Base-by-base conservation (phyloP, 2,113 vertebrate species). In the Elaphurus davidianus region DNA sequence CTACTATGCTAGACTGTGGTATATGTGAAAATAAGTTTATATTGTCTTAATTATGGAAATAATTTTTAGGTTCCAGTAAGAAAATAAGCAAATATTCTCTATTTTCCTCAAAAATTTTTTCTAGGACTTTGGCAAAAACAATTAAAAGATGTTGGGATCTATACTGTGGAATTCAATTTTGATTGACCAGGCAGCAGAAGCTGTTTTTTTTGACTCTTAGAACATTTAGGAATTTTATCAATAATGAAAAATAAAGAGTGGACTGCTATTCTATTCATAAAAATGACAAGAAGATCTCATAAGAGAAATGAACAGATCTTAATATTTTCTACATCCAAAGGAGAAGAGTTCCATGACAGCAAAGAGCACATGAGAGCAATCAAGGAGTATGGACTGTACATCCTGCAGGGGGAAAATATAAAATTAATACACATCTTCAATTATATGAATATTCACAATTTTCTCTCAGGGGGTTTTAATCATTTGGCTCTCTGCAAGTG, bases 101-200 rank as follows among this genome's bases (percentile, higher is more conserved):
- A 82, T 97, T 96, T 91, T 95, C 92, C 96, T 97, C 83, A 97
- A 95, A 98, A 86, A 23, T 83, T 97, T 97, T 97, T 91, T 96
- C 97, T 94, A 97, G 60, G 96, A 12, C 14, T 82, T 92, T 52
- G 55, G 50, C 8, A 90, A 92, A 87, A 62, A 60, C 12, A 82
- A 6, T 78, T 45, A 81, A 92, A 92, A 64, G 45, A 96, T 82
- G 52, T 8, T 40, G n/a, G 14, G 36, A 87, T 71, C 21, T 91
- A 79, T 84, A 88, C 3, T 83, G 11, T 57, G 16, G 13, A 88
- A 87, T 91, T 64, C 45, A 90, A 60, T 67, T 90, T 90, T 84
- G 30, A 54, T 82, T 89, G 90, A 91, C 5, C 6, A 82, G 36
- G 28, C 7, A 96, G 13, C 40, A 64, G 59, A 43, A 83, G 3